Conservation (phyloP, 2,888 invertebrate genomes). For the Pherbina coryleti region DNA sequence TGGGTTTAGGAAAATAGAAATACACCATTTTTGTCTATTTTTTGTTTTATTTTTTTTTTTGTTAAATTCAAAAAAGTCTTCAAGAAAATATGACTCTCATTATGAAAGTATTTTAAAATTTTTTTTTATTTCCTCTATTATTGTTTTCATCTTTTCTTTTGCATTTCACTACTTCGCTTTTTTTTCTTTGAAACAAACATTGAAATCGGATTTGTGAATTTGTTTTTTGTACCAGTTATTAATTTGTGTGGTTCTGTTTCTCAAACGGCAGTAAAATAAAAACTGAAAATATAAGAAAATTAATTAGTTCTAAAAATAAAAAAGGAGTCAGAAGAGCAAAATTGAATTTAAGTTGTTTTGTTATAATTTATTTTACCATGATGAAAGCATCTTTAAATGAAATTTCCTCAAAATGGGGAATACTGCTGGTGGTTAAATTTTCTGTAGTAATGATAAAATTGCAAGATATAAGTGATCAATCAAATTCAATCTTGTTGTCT, state of each 20-base stretch:
- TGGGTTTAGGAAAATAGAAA: slow-evolving; percentile 42
- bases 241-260: neutral
- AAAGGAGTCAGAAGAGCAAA: no score
- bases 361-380: no score
- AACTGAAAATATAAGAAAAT: no score
- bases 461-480: no score
- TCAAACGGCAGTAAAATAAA: no score
- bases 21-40: slow-evolving; percentile 24
- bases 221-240: slow-evolving; percentile 20
- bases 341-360: no score
- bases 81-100: slow-evolving; percentile 41
- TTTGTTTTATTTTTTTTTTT: slow-evolving; percentile 7
- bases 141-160: neutral
- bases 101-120: slow-evolving; percentile 1
- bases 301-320: no score
- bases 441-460: no score
- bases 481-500: no score
- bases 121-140: neutral
- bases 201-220: neutral
- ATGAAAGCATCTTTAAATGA: no score
- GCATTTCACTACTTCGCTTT: neutral
- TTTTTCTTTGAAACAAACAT: neutral
- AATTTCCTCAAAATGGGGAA: no score
- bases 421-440: no score
- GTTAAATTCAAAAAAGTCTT: slow-evolving; percentile 35